phyloP scores from a whole-genome alignment of 1,140 invertebrate species.

The Myzus persicae region DNA sequence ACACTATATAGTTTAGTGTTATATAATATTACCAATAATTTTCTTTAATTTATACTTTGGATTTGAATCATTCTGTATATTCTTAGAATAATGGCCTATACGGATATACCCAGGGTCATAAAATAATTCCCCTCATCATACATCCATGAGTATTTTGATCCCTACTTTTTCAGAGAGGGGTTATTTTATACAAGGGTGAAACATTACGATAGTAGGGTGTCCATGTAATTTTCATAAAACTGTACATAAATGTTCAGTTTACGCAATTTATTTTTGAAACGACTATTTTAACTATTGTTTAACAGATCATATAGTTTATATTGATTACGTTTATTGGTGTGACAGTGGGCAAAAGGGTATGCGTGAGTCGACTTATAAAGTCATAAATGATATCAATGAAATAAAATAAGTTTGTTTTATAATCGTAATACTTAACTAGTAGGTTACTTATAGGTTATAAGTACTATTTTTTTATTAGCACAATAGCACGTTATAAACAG shows the following conservation, averaged over 20 bases:
- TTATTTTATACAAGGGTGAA: not conserved
- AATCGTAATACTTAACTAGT: not conserved
- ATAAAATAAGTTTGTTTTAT: not conserved
- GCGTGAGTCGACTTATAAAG: too few relatives aligned
- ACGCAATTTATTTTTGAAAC: not conserved
- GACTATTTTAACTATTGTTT: not conserved
- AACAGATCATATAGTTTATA: not conserved
- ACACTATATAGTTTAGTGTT: too few relatives aligned
- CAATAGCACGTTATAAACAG: too few relatives aligned
- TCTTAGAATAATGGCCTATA: not conserved
- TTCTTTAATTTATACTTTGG: not conserved
- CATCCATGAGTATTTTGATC: slow-evolving; percentile 16
- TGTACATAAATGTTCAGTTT: not conserved
- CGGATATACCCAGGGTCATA: not conserved
- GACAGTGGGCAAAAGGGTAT: not conserved
- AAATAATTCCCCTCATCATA: slow-evolving; percentile 29
- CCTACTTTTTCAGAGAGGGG: not conserved
- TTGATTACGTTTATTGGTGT: not conserved
- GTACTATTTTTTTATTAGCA: too few relatives aligned
- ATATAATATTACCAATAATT: not conserved
- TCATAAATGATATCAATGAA: not conserved
- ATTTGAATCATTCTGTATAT: not conserved
- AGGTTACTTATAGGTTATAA: not conserved
- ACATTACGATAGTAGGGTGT: slow-evolving; percentile 6
- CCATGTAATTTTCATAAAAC: slow-evolving; percentile 9